Conservation (phyloP, 30 jellyfish, hydroid and myxozoan genomes). For the Aurelia aurita complex sp. Pacific region DNA sequence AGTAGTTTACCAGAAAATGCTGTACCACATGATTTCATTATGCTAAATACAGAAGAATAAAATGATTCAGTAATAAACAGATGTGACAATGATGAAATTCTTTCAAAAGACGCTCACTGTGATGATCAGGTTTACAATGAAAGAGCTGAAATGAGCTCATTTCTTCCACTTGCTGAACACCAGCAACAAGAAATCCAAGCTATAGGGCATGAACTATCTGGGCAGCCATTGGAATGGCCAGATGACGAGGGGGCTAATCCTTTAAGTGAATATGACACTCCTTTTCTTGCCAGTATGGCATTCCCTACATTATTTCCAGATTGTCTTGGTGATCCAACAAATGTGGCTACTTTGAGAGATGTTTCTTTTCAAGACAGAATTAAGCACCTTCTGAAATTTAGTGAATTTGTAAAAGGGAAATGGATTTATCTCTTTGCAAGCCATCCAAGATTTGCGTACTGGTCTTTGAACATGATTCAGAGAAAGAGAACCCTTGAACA, state of each 20-base stretch:
- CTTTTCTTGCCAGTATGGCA: too few relatives aligned
- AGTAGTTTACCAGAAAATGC: neutral
- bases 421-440: too few relatives aligned
- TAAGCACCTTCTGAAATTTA: too few relatives aligned
- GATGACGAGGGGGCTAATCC: too few relatives aligned
- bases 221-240: too few relatives aligned
- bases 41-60: neutral
- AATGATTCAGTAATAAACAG: neutral
- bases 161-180: neutral
- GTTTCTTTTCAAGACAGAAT: too few relatives aligned
- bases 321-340: too few relatives aligned
- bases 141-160: neutral
- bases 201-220: neutral
- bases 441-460: slow-evolving; percentile 22
- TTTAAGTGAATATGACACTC: too few relatives aligned
- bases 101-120: neutral
- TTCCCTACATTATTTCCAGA: too few relatives aligned
- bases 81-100: neutral
- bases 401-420: too few relatives aligned
- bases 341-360: too few relatives aligned
- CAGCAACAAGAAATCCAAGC: slow-evolving; percentile 2
- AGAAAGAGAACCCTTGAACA: neutral
- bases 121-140: slow-evolving; percentile 2
- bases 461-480: slow-evolving; percentile 16
- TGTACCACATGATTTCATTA: neutral